Percentiles rank a stretch among this genome's conserved stretches.
phyloP scores from a whole-genome alignment of 2,888 invertebrate species.

The Mythimna ferrago region DNA sequence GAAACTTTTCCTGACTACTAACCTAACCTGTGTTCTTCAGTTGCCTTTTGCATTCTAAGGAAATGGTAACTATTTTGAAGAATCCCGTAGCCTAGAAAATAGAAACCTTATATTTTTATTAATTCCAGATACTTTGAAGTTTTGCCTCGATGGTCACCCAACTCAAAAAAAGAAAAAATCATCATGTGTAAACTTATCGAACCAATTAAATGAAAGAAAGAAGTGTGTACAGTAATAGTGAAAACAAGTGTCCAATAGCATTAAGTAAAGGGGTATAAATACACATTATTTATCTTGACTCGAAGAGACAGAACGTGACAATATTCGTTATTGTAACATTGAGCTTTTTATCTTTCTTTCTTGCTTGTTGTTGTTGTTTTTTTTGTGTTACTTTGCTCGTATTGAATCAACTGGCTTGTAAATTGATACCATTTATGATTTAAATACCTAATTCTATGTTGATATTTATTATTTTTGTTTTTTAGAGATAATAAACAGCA shows the following conservation, averaged over 20 bases:
- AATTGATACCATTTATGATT: not conserved
- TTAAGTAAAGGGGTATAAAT: constrained; percentile 14
- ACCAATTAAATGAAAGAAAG: not conserved
- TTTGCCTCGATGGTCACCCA: too few species aligned
- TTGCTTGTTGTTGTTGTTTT: not conserved
- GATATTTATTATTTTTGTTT: too few species aligned
- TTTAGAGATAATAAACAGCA: too few species aligned
- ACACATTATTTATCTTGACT: constrained; percentile 30
- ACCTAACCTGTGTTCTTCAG: too few species aligned
- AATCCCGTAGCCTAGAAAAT: too few species aligned
- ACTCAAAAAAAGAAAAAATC: not conserved
- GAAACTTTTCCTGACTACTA: too few species aligned
- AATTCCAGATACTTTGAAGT: too few species aligned
- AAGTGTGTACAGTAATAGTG: constrained; percentile 5
- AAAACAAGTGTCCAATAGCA: constrained; percentile 20
- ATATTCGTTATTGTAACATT: constrained; percentile 16
- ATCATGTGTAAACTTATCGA: not conserved
- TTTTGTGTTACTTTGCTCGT: not conserved
- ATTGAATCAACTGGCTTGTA: not conserved
- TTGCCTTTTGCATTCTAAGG: too few species aligned
- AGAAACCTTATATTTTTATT: too few species aligned
- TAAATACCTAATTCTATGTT: not conserved
- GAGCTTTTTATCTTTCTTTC: constrained; percentile 16
- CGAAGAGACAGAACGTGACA: constrained; percentile 27
- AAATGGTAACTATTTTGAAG: too few species aligned